These are phyloP conservation scores for Aythya baeri DNA, from an alignment of 2,113 vertebrate genomes.

Conservation along the genomic window DNA sequence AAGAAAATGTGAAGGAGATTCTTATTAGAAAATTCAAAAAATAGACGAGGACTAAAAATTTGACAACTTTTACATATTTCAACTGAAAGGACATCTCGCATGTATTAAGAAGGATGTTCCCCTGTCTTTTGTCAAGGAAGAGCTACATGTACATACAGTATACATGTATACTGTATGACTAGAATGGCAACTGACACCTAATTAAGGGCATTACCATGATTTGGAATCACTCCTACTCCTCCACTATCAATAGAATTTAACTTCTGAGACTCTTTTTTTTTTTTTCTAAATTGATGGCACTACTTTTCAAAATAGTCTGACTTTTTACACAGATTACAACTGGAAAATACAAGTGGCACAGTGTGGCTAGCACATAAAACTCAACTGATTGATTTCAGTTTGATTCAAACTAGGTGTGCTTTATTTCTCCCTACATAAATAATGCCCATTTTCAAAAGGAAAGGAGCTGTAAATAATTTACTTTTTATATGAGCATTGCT, in stretches of 20 bases:
- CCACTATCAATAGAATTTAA: background rate
- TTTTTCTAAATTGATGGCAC: background rate
- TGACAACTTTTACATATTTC: background rate
- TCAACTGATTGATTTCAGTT: background rate
- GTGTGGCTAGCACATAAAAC: background rate
- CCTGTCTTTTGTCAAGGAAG: background rate
- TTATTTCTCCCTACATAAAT: background rate
- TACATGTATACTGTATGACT: background rate
- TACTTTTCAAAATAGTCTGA: background rate
- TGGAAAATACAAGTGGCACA: background rate
- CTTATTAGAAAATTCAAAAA: background rate
- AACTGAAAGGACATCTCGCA: background rate
- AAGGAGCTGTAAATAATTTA: conserved; percentile 44
- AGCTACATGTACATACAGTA: background rate
- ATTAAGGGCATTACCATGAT: background rate
- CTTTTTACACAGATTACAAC: background rate
- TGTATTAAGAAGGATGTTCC: background rate
- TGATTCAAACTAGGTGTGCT: background rate
- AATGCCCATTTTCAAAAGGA: conserved; percentile 11
- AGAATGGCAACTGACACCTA: background rate
- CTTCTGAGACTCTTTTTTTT: background rate
- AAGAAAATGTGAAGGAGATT: background rate
- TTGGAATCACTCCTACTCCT: conserved; percentile 4
- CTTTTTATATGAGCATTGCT: conserved; percentile 12
- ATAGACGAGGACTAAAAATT: background rate